Evolutionary conservation across 2,888 invertebrate species (phyloP), one percentile per base, ranked within the genome.

Genomic region (Serripes groenlandicus): DNA sequence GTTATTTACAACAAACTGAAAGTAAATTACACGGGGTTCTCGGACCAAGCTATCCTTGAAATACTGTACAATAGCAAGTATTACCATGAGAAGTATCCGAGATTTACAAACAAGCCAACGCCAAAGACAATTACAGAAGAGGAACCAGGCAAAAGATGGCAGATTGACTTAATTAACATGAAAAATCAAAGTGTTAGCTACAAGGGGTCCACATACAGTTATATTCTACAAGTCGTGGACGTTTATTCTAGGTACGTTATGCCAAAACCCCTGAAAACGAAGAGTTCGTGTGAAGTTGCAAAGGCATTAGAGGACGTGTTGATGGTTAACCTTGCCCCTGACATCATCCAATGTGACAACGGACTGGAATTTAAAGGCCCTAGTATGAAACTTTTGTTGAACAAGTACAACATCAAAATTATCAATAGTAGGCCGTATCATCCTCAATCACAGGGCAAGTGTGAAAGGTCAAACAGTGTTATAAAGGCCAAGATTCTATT

Each of bases 201-300:
- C 23, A 23, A 23, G 23, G n/a, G 23, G 23, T n/a, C 18, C n/a
- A 23, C 18, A 21, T 78, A 74, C 69, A 73, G 49, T 18, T 75
- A 75, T 26, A 79, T 79, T 28, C 35, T 79, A 11, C 81, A 70
- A 79, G 37, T 75, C 9, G 58, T 79, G 34, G 79, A 79, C 42
- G 23, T 79, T 26, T 52, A 75, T 28, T 79, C 79, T 18, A 69
- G 75, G 69, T 79, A 70, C 56, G 62, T 70, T 21, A 70, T 79
- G 69, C 74, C 79, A 28, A 64, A 73, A n/a, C 73, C 73, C 9
- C 74, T 74, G 34, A 58, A 74, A 42, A 49, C 30, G 1, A 74
- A 74, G 32, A 32, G 21, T 1, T 54, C 52, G 9, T 52, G n/a
- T 52, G 75, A 75, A 56, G 23, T 75, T 28, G 70, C 75, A 26